Evolutionary conservation across 2,888 invertebrate species (phyloP).

Genomic region (Palloptera scutellata): DNA sequence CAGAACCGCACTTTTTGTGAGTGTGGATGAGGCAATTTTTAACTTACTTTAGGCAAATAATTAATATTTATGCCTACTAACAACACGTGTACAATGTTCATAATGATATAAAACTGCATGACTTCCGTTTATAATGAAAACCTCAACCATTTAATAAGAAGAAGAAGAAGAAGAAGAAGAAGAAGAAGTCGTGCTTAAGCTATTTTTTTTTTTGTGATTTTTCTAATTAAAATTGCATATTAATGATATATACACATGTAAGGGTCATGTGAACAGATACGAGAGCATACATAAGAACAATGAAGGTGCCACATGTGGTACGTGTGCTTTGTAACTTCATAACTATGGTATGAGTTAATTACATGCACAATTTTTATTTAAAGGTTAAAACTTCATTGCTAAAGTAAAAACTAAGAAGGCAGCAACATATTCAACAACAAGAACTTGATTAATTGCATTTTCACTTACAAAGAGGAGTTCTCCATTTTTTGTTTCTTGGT

Average conservation of each 20-base stretch:
- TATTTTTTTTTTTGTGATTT: slow-evolving; percentile 30
- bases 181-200: no score
- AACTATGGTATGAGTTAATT: no score
- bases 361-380: no score
- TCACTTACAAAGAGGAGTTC: slow-evolving; percentile 50
- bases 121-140: slow-evolving; percentile 33
- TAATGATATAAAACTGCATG: slow-evolving; percentile 36
- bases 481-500: not conserved
- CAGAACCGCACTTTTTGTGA: no score
- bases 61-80: no score
- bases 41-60: no score
- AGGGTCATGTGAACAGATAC: no score
- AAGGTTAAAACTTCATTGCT: slow-evolving; percentile 10
- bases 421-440: slow-evolving; percentile 10
- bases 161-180: no score
- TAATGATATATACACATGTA: slow-evolving; percentile 42
- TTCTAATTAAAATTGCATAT: slow-evolving; percentile 56
- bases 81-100: slow-evolving; percentile 1
- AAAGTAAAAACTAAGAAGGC: slow-evolving; percentile 12
- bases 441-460: slow-evolving; percentile 52
- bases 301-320: no score
- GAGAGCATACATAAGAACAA: no score
- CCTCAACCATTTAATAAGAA: not conserved
- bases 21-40: no score
- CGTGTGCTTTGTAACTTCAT: no score